phyloP scores from a whole-genome alignment of 2,888 invertebrate species.

The Nematopogon swammerdamellus region DNA sequence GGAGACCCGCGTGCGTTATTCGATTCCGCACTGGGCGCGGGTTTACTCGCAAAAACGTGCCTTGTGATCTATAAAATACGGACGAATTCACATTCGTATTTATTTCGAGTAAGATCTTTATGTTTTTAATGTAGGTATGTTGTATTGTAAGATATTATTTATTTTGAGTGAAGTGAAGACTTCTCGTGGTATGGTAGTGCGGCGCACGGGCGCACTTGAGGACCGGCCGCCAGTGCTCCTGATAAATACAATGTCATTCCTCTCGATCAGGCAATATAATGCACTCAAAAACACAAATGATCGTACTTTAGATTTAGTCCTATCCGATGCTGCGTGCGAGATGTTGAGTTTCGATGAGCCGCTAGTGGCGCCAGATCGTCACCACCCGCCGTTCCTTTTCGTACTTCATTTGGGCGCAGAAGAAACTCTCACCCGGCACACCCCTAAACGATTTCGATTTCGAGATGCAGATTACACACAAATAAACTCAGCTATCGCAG shows the following conservation, averaged over 20 bases:
- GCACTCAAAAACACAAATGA: background rate
- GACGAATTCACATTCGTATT: no score
- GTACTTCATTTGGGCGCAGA: background rate
- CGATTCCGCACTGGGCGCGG: no score
- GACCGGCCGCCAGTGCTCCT: no score
- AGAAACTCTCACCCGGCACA: background rate
- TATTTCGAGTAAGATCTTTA: no score
- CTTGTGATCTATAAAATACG: no score
- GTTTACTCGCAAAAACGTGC: no score
- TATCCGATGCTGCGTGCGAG: background rate
- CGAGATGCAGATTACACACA: background rate
- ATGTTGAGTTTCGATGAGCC: background rate
- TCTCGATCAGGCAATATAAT: background rate
- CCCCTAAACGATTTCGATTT: background rate
- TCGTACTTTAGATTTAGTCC: background rate
- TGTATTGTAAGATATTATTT: no score
- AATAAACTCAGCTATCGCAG: background rate
- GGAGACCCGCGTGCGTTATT: no score
- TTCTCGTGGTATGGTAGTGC: no score
- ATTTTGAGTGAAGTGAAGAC: no score
- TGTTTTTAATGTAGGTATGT: no score
- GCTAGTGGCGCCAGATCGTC: background rate
- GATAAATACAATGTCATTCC: background rate
- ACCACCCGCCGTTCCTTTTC: background rate
- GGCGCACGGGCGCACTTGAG: no score